These are phyloP conservation scores for Drosophila asahinai DNA, from an alignment of 1,140 invertebrate species.

Conservation along the genomic window DNA sequence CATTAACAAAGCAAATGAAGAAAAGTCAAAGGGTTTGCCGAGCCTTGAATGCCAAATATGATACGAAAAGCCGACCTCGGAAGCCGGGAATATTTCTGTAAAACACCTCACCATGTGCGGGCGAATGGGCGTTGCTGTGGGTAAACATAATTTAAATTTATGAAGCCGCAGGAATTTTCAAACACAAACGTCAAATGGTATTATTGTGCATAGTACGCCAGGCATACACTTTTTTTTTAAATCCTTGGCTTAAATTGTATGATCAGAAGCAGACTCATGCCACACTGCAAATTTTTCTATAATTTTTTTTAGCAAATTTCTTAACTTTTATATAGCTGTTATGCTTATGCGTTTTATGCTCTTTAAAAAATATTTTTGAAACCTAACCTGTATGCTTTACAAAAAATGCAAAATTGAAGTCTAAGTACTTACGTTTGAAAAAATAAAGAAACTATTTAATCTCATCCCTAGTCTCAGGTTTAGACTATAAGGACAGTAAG, in stretches of 20 bases:
- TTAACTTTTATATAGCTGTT: too few species aligned
- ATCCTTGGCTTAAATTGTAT: neutral
- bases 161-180: conserved; percentile 55
- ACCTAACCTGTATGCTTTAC: neutral
- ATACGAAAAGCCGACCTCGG: conserved; percentile 38
- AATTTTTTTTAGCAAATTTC: too few species aligned
- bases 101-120: conserved; percentile 52
- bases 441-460: too few species aligned
- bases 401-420: too few species aligned
- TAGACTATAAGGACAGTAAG: too few species aligned
- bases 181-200: conserved; percentile 16
- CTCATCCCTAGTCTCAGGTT: too few species aligned
- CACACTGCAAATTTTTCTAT: too few species aligned
- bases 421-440: too few species aligned
- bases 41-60: conserved; percentile 52
- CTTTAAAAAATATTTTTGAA: neutral
- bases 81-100: conserved; percentile 33
- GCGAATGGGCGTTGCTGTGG: conserved; percentile 6
- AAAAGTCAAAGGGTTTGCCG: conserved; percentile 53
- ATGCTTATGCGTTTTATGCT: too few species aligned
- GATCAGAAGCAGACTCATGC: neutral
- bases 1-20: conserved; percentile 80
- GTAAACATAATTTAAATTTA: conserved; percentile 72
- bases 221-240: conserved; percentile 8
- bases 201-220: conserved; percentile 2